phyloP scores from a whole-genome alignment of 2,888 invertebrate genomes.

The Alsophila aescularia region DNA sequence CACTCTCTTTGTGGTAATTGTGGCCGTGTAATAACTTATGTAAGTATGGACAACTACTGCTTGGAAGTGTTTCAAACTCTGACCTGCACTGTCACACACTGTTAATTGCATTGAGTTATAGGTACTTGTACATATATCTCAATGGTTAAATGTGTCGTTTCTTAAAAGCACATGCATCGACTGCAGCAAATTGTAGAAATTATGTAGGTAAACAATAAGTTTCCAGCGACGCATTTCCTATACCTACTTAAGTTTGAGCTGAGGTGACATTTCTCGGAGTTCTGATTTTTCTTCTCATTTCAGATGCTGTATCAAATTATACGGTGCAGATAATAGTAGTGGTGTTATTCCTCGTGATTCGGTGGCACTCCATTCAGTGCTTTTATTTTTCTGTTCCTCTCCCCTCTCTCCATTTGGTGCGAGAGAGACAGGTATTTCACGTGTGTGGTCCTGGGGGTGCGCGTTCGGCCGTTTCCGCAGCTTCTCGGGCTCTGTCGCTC shows the following conservation, averaged over 20 bases:
- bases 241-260: constrained; percentile 3
- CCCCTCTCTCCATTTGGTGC: constrained; percentile 57
- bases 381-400: constrained; percentile 74
- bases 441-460: constrained; percentile 77
- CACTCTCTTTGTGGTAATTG: constrained; percentile 71
- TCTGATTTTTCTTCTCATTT: constrained; percentile 35
- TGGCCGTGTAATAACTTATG: constrained; percentile 62
- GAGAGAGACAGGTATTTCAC: constrained; percentile 67
- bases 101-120: no score
- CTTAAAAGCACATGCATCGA: not conserved
- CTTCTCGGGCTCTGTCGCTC: constrained; percentile 64
- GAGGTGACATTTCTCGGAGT: constrained; percentile 7
- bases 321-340: constrained; percentile 42
- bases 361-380: constrained; percentile 73
- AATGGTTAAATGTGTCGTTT: no score
- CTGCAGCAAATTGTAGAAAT: not conserved
- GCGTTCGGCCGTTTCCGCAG: constrained; percentile 64
- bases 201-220: not conserved
- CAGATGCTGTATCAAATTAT: constrained; percentile 45
- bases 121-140: no score
- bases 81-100: not conserved
- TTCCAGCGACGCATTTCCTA: not conserved
- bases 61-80: constrained; percentile 44
- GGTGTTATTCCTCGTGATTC: constrained; percentile 55
- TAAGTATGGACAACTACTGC: constrained; percentile 53